Percentiles rank a stretch among this genome's conserved stretches.
Evolutionary conservation across 1,140 invertebrate genomes (phyloP).

Genomic region (Drepana arcuata): DNA sequence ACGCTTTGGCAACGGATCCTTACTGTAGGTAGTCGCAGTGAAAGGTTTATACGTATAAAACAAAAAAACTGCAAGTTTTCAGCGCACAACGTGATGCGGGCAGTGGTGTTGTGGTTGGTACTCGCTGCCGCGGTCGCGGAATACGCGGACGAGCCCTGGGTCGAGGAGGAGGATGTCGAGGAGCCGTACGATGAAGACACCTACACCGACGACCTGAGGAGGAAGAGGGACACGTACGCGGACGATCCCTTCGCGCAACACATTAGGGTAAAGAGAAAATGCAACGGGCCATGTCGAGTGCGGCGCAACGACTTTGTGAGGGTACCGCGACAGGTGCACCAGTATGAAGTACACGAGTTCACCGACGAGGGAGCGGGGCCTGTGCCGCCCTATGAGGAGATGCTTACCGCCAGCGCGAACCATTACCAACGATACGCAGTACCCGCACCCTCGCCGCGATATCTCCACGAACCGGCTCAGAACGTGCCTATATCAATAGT

Average conservation of each 20-base stretch:
- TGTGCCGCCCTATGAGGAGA: conserved; percentile 51
- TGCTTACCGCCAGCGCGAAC: conserved; percentile 53
- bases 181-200: conserved; percentile 37
- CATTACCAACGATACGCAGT: conserved; percentile 55
- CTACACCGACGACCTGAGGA: too few species aligned
- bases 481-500: neutral
- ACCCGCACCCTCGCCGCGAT: conserved; percentile 18
- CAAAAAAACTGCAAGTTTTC: conserved; percentile 35
- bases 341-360: conserved; percentile 69
- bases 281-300: conserved; percentile 20
- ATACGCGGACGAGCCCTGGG: conserved; percentile 42
- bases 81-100: conserved; percentile 37
- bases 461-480: conserved; percentile 15
- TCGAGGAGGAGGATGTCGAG: conserved; percentile 53
- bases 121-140: conserved; percentile 32
- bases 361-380: conserved; percentile 53
- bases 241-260: conserved; percentile 37
- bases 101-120: conserved; percentile 32
- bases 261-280: conserved; percentile 33
- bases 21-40: conserved; percentile 41
- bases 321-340: conserved; percentile 52
- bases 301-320: conserved; percentile 31
- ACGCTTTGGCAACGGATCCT: conserved; percentile 28
- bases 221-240: conserved; percentile 27
- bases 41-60: conserved; percentile 51